Percentiles rank a stretch among this genome's conserved stretches.
These are phyloP conservation scores for Drosophila ezoana DNA, from an alignment of 2,888 invertebrate genomes.

Conservation along the genomic window DNA sequence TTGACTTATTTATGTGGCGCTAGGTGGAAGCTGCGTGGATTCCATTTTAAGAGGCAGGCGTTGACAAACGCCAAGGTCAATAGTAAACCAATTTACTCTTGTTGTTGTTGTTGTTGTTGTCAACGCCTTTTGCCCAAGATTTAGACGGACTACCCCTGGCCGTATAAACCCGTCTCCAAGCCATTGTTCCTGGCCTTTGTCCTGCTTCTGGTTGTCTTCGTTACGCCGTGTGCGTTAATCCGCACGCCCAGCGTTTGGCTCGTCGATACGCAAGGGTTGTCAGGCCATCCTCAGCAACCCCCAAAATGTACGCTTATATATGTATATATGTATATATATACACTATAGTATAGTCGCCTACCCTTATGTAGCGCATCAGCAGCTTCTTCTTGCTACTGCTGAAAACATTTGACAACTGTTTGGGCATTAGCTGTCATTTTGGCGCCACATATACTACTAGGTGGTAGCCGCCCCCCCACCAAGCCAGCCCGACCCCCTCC, in stretches of 20 bases:
- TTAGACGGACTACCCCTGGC: neutral
- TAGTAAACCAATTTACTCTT: constrained; percentile 60
- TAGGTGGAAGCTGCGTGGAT: constrained; percentile 32
- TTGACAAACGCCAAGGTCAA: constrained; percentile 68
- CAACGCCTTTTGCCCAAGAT: constrained; percentile 48
- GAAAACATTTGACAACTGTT: constrained; percentile 54
- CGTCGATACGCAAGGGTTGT: constrained; percentile 67
- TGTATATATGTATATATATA: neutral
- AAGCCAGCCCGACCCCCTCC: no score
- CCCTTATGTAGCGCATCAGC: constrained; percentile 23
- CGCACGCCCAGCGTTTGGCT: constrained; percentile 61
- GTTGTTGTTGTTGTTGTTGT: constrained; percentile 39
- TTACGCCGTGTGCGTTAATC: constrained; percentile 66
- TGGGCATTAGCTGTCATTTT: constrained; percentile 60
- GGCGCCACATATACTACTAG: constrained; percentile 37
- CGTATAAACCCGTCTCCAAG: no score
- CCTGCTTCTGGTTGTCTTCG: constrained; percentile 18
- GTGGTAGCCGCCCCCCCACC: neutral
- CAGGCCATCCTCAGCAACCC: constrained; percentile 32
- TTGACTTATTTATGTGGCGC: constrained; percentile 54
- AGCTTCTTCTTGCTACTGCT: constrained; percentile 7
- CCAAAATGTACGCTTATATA: constrained; percentile 1
- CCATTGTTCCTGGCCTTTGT: constrained; percentile 3
- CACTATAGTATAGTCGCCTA: no score
- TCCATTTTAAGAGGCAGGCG: constrained; percentile 37